Evolutionary conservation across 2,797 vertebrate genomes (phyloP).

Genomic region (Gephyroberyx darwinii): DNA sequence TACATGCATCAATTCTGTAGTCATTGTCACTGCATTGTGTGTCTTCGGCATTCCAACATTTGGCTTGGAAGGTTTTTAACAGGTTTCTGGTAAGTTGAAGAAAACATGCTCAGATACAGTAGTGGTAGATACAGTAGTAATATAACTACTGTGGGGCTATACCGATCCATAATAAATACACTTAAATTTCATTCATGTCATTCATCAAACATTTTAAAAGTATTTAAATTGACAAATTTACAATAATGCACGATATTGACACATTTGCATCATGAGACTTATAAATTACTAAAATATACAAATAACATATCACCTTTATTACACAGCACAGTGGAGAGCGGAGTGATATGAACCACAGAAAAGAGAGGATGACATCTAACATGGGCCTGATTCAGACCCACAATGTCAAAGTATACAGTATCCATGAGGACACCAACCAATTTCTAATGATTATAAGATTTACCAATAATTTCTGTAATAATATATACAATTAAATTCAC

Average conservation of each 20-base stretch:
- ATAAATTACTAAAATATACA: neutral
- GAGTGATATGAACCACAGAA: neutral
- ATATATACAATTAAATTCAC: too few relatives aligned
- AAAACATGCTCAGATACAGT: neutral
- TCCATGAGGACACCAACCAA: neutral
- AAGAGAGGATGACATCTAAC: neutral
- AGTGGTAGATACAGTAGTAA: neutral
- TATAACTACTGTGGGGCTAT: too few relatives aligned
- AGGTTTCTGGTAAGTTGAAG: constrained; percentile 73
- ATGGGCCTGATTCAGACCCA: neutral
- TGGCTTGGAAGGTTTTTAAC: constrained; percentile 78
- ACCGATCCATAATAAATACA: too few relatives aligned
- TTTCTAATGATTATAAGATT: neutral
- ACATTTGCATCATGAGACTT: too few relatives aligned
- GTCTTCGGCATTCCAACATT: constrained; percentile 83
- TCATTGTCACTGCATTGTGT: constrained; percentile 68
- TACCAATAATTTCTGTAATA: too few relatives aligned
- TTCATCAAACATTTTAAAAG: too few relatives aligned
- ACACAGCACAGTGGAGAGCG: neutral
- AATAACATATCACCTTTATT: constrained; percentile 7
- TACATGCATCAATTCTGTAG: constrained; percentile 77
- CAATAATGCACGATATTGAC: too few relatives aligned
- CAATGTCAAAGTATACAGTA: neutral
- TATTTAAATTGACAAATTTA: too few relatives aligned
- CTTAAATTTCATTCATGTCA: too few relatives aligned